These are phyloP conservation scores for Anguilla anguilla DNA, from an alignment of 2,797 vertebrate genomes.

Conservation along the genomic window DNA sequence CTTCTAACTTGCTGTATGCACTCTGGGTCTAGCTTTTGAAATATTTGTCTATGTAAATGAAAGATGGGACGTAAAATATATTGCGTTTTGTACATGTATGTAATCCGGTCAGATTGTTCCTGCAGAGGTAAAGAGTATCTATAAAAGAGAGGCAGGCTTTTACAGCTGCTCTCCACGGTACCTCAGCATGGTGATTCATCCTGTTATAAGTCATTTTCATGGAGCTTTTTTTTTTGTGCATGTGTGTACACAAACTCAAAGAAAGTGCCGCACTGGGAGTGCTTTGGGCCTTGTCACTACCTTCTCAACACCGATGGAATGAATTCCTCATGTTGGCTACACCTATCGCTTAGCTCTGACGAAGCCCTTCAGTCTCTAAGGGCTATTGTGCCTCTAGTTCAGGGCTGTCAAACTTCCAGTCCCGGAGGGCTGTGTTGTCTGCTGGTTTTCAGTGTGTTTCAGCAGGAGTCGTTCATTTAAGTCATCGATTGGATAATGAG, in stretches of 20 bases:
- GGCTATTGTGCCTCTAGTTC: background rate
- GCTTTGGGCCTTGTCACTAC: constrained; percentile 53
- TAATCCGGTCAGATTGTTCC: background rate
- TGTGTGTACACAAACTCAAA: constrained; percentile 53
- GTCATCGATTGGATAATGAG: too few species aligned
- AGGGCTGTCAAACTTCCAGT: too few species aligned
- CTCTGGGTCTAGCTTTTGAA: background rate
- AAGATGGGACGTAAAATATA: background rate
- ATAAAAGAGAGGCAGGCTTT: background rate
- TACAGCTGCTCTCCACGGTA: background rate
- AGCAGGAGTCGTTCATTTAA: too few species aligned
- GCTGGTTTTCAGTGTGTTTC: too few species aligned
- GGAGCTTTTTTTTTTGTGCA: constrained; percentile 37
- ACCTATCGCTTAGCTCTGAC: constrained; percentile 41
- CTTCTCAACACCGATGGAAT: constrained; percentile 52
- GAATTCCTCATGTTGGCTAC: constrained; percentile 60
- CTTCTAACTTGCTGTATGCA: background rate
- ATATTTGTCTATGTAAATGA: background rate
- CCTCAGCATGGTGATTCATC: constrained; percentile 21
- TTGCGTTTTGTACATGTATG: background rate
- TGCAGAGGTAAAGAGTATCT: background rate
- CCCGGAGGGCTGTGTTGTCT: too few species aligned
- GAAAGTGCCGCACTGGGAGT: constrained; percentile 52
- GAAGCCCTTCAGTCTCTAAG: background rate
- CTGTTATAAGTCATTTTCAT: constrained; percentile 27